phyloP scores from a whole-genome alignment of 2,797 vertebrate genomes.

The Chiropotes sagulatus region DNA sequence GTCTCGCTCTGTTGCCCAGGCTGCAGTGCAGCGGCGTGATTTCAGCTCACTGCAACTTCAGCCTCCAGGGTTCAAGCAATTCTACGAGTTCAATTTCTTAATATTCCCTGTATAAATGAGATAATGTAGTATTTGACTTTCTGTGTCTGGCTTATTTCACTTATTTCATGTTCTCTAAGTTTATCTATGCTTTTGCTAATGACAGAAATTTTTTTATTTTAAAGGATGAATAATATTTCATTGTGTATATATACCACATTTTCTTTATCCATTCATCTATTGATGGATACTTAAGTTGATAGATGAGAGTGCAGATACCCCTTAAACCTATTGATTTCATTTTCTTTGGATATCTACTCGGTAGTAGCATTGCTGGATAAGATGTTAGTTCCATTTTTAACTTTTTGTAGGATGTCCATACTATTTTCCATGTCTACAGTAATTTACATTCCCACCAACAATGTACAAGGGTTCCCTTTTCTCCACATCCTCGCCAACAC shows the following conservation, averaged over 20 bases:
- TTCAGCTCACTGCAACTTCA: too few relatives aligned
- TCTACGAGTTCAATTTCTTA: background rate
- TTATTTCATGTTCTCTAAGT: background rate
- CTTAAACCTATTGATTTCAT: background rate
- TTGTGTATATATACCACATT: background rate
- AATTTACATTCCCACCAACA: background rate
- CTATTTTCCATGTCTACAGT: background rate
- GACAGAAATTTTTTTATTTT: background rate
- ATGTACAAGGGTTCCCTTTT: background rate
- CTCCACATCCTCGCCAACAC: background rate
- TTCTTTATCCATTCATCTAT: background rate
- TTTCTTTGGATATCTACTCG: background rate
- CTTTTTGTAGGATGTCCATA: background rate
- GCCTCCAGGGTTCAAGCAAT: too few relatives aligned
- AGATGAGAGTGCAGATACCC: background rate
- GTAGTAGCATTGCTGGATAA: background rate
- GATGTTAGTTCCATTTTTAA: background rate
- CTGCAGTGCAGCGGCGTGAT: too few relatives aligned
- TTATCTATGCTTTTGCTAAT: background rate
- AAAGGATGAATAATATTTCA: background rate
- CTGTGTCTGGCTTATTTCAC: background rate
- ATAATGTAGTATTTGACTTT: background rate
- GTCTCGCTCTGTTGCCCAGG: too few relatives aligned
- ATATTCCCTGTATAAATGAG: background rate
- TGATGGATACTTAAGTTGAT: background rate